Percentiles rank a stretch among this genome's conserved stretches.
phyloP scores from a whole-genome alignment of 1,140 invertebrate species.

The Uloborus diversus region DNA sequence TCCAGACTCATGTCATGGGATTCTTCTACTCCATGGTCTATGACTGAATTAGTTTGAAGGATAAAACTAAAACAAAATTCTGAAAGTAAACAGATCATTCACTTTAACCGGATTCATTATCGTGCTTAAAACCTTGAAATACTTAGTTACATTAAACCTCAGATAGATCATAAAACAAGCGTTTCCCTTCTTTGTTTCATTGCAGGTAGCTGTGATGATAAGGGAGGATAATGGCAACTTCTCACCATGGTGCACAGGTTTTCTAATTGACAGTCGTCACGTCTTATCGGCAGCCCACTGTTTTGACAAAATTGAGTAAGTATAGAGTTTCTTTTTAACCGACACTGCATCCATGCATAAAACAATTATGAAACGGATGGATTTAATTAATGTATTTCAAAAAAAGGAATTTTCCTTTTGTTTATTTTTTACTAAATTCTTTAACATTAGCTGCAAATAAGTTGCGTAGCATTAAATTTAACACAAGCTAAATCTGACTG shows the following conservation, averaged over 20 bases:
- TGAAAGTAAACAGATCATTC: background rate
- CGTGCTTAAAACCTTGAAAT: background rate
- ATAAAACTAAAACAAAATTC: background rate
- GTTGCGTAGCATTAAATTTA: background rate
- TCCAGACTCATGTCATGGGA: background rate
- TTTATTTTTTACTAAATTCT: background rate
- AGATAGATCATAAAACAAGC: background rate
- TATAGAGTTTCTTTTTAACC: background rate
- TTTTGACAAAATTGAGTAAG: background rate
- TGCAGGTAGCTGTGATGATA: constrained; percentile 7
- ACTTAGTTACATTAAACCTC: background rate
- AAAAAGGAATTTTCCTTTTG: background rate
- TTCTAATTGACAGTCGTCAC: constrained; percentile 4
- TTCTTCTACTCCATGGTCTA: background rate
- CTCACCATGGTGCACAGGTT: background rate
- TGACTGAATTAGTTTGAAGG: background rate
- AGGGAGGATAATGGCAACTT: background rate
- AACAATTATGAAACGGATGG: background rate
- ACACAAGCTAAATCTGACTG: no score
- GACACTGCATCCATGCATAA: background rate
- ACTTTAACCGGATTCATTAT: background rate
- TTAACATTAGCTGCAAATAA: background rate
- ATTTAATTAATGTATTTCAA: background rate
- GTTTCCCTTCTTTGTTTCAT: background rate
- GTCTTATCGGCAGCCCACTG: constrained; percentile 25